Evolutionary conservation across 2,888 invertebrate genomes (phyloP).

Genomic region (Unio delphinus): DNA sequence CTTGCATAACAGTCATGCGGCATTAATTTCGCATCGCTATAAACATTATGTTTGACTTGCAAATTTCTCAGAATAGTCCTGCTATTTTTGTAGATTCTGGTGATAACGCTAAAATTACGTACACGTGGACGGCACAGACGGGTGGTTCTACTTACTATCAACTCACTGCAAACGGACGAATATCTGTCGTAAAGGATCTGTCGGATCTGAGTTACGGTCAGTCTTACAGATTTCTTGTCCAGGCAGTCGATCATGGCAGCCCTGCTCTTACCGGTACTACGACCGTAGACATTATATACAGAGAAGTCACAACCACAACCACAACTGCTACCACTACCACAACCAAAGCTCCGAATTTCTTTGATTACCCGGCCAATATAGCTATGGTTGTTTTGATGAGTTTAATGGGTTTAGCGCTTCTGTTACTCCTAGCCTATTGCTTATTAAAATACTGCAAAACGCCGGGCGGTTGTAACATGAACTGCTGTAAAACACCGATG

Average conservation of each 20-base stretch:
- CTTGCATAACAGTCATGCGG: neutral
- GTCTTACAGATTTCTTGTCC: constrained; percentile 20
- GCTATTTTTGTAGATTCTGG: constrained; percentile 15
- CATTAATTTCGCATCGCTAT: too few relatives aligned
- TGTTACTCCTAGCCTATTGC: constrained; percentile 1
- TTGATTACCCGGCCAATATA: constrained; percentile 16
- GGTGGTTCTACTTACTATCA: constrained; percentile 10
- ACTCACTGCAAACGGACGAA: constrained; percentile 12
- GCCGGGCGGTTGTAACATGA: neutral
- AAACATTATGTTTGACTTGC: too few relatives aligned
- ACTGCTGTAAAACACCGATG: too few relatives aligned
- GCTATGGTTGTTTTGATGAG: constrained; percentile 5
- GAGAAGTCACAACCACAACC: constrained; percentile 8
- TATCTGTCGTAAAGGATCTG: constrained; percentile 8
- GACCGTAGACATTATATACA: constrained; percentile 32
- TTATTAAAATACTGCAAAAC: constrained; percentile 2
- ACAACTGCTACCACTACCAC: neutral
- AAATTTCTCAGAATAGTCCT: too few relatives aligned
- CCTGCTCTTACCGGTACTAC: constrained; percentile 23
- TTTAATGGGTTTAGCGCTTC: constrained; percentile 1
- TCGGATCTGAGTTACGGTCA: constrained; percentile 23
- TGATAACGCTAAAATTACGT: constrained; percentile 13
- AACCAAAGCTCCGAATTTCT: constrained; percentile 7
- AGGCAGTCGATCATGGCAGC: constrained; percentile 30
- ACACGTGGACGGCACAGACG: constrained; percentile 10